These are phyloP conservation scores for Cacatua alba DNA, from an alignment of 2,113 vertebrate genomes.

Conservation along the genomic window DNA sequence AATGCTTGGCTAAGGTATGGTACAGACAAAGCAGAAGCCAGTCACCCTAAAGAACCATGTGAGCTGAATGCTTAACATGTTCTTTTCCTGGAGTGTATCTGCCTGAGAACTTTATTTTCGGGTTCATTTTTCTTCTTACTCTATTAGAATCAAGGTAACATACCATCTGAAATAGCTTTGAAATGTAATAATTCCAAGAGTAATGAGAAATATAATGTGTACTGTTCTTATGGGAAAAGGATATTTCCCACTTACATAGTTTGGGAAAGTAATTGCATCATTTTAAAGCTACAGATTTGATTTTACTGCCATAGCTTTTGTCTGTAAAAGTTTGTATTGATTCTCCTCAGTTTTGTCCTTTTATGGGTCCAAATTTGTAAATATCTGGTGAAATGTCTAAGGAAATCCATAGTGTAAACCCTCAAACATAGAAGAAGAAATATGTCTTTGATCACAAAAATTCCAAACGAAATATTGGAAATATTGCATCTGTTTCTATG, in stretches of 20 bases:
- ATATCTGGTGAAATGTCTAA: neutral
- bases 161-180: neutral
- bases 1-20: neutral
- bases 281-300: constrained; percentile 24
- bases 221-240: neutral
- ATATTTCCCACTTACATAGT: constrained; percentile 20
- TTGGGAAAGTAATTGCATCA: neutral
- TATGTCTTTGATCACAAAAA: constrained; percentile 39
- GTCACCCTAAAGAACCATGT: neutral
- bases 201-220: neutral
- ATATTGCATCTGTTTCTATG: neutral
- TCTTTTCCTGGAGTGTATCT: neutral
- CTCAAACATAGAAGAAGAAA: neutral
- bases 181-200: neutral
- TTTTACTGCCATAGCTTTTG: neutral
- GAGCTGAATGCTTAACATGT: neutral
- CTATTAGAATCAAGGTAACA: constrained; percentile 10
- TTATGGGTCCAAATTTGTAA: neutral
- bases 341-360: neutral
- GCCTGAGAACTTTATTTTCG: neutral
- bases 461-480: neutral
- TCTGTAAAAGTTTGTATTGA: neutral
- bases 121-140: neutral
- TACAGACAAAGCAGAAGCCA: neutral
- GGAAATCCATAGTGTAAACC: neutral